Conservation (phyloP, 2,113 vertebrate genomes). For the Osmerus eperlanus region DNA sequence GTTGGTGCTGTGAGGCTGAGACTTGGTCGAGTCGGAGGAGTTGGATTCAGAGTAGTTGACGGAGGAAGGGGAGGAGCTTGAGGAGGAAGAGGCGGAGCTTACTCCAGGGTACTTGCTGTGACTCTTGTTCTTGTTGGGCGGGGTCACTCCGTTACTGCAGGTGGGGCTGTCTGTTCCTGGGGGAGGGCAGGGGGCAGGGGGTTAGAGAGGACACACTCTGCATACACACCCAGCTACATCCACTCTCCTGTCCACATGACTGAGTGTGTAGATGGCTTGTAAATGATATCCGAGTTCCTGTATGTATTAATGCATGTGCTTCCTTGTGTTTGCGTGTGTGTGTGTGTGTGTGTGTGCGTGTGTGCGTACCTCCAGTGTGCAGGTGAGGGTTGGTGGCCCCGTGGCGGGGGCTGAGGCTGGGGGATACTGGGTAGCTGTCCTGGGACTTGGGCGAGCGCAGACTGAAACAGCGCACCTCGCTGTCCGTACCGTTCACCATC, state of each 20-base stretch:
- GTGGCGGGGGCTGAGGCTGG: conserved; percentile 88
- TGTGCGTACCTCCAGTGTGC: conserved; percentile 79
- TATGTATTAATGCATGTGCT: neutral
- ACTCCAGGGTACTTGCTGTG: conserved; percentile 87
- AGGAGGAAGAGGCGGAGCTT: conserved; percentile 89
- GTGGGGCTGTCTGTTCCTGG: conserved; percentile 92
- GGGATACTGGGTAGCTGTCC: conserved; percentile 92
- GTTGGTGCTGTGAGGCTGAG: conserved; percentile 92
- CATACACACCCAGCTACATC: too few relatives aligned
- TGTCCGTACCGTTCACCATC: conserved; percentile 99
- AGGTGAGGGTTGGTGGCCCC: conserved; percentile 84
- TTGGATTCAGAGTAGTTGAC: conserved; percentile 98
- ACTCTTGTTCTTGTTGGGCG: conserved; percentile 86
- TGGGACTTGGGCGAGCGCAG: conserved; percentile 92
- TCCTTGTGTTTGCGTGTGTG: neutral
- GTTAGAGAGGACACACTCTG: neutral
- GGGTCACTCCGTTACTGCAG: conserved; percentile 91
- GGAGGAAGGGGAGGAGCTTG: conserved; percentile 93
- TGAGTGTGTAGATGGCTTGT: too few relatives aligned
- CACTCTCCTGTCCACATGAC: too few relatives aligned
- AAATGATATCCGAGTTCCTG: too few relatives aligned
- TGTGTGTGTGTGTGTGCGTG: neutral
- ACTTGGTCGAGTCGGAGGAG: conserved; percentile 97
- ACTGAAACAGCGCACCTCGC: conserved; percentile 90
- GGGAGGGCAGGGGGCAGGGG: conserved; percentile 31